phyloP scores from a whole-genome alignment of 2,888 invertebrate genomes.

The Lasioglossum oenotherae region DNA sequence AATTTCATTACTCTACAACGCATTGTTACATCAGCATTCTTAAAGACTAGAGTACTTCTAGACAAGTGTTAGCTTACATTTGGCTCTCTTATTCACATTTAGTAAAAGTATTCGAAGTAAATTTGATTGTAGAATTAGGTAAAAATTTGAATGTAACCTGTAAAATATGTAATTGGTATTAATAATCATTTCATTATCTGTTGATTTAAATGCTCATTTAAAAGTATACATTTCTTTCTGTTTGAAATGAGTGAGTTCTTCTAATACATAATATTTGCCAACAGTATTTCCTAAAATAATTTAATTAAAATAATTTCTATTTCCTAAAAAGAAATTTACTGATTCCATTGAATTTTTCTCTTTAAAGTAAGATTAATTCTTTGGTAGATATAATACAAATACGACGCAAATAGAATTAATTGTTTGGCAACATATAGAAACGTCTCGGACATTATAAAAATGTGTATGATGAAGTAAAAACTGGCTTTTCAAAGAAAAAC shows the following conservation, averaged over 20 bases:
- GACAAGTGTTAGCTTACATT: neutral
- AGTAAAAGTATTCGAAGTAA: neutral
- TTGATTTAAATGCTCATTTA: too few species aligned
- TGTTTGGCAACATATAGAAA: neutral
- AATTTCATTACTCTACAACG: neutral
- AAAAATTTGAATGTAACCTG: neutral
- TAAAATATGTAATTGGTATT: too few species aligned
- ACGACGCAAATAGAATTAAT: neutral
- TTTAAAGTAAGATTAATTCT: neutral
- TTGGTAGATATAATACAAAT: neutral
- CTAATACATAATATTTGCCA: too few species aligned
- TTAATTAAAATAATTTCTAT: too few species aligned
- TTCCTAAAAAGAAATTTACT: too few species aligned
- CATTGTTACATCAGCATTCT: neutral
- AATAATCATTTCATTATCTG: too few species aligned
- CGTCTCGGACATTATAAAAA: neutral
- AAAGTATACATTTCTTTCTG: too few species aligned
- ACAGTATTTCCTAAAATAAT: too few species aligned
- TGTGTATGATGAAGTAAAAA: neutral
- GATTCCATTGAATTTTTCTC: neutral
- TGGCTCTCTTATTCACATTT: neutral
- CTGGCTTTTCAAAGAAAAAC: neutral
- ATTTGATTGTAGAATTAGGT: neutral
- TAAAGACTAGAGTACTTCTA: neutral
- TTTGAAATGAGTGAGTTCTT: too few species aligned